Evolutionary conservation across 2,797 vertebrate species (phyloP).

Genomic region (Iguana delicatissima): DNA sequence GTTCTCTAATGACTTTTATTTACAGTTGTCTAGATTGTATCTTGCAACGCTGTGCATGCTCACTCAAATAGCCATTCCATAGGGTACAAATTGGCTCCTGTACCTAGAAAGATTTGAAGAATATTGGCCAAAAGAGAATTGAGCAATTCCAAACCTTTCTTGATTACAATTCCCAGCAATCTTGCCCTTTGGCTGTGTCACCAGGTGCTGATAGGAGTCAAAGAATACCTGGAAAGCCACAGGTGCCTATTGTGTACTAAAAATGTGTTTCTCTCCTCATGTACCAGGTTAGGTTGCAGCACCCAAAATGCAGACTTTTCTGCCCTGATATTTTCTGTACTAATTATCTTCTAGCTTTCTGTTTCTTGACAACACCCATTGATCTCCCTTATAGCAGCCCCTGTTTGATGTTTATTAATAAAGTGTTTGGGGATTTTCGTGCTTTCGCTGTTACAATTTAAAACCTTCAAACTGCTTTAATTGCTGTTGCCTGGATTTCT

Average conservation of each 20-base stretch:
- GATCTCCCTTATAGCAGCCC: slow-evolving; percentile 35
- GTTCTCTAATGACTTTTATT: no score
- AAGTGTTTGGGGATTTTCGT: slow-evolving; percentile 65
- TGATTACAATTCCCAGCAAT: no score
- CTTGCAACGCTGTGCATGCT: no score
- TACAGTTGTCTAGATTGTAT: no score
- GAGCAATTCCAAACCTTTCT: no score
- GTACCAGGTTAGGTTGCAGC: not conserved
- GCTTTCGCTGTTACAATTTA: slow-evolving; percentile 62
- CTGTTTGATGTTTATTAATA: slow-evolving; percentile 62
- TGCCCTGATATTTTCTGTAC: not conserved
- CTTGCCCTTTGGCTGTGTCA: no score
- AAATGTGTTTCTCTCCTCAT: not conserved
- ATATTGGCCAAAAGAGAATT: no score
- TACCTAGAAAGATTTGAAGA: no score
- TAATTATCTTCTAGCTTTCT: not conserved
- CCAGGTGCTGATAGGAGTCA: no score
- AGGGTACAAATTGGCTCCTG: no score
- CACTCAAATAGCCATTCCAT: no score
- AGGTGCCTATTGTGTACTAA: not conserved
- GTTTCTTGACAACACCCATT: not conserved
- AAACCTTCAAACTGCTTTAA: slow-evolving; percentile 71
- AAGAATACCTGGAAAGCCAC: no score
- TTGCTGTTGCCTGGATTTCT: slow-evolving; percentile 67
- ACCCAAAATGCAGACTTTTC: not conserved